phyloP scores from a whole-genome alignment of 2,797 vertebrate genomes.

The Hirundo rustica region DNA sequence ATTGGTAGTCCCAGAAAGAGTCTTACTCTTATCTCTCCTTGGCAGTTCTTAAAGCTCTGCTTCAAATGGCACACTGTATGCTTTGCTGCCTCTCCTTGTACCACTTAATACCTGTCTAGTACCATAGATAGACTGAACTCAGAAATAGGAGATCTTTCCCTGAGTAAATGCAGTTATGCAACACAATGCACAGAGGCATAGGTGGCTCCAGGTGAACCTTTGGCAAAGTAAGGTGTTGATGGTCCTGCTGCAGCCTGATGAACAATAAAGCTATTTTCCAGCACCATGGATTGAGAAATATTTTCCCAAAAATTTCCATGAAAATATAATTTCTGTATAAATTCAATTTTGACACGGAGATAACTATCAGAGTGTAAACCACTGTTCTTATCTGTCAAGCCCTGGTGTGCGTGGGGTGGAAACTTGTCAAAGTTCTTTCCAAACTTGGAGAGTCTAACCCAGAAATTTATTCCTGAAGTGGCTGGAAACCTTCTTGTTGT shows the following conservation, averaged over 20 bases:
- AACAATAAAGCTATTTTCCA: background rate
- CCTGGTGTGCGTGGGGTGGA: rapidly evolving
- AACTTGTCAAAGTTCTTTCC: background rate
- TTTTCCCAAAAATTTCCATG: background rate
- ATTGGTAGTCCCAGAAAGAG: background rate
- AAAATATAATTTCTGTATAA: background rate
- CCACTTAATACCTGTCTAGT: background rate
- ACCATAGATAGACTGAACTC: background rate
- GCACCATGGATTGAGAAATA: background rate
- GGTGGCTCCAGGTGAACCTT: background rate
- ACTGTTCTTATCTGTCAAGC: background rate
- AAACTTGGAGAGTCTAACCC: background rate
- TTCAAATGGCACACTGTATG: background rate
- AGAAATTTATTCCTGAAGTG: background rate
- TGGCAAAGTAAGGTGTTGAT: background rate
- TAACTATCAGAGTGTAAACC: background rate
- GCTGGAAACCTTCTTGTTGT: background rate
- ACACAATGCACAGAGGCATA: background rate
- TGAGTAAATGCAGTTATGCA: background rate
- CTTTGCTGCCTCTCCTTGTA: background rate
- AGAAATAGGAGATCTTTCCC: background rate
- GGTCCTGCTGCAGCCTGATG: background rate
- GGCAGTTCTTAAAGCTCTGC: background rate
- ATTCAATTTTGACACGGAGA: background rate
- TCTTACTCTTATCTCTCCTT: background rate